Evolutionary conservation across 2,797 vertebrate species (phyloP), one percentile per base, ranked within the genome.

Genomic region (Luscinia megarhynchos): DNA sequence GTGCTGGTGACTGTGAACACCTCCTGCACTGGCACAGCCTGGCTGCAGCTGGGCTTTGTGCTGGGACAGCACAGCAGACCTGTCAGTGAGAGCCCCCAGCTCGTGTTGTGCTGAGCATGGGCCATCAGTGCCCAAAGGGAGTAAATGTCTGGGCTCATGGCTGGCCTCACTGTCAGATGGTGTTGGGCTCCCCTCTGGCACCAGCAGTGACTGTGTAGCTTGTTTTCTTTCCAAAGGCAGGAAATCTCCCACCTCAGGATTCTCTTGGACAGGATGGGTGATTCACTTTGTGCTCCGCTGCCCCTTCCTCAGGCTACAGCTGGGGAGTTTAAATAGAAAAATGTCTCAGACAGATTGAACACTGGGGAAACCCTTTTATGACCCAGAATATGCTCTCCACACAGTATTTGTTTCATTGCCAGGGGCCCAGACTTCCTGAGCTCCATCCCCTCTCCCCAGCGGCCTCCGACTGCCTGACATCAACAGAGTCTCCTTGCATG

Each of bases 241-340:
- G 94, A 97, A 96, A 93, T 51, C 66, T 74, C 70, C 54, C 86
- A 76, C 69, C 61, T 83, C 12, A 0, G 59, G 62, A 80, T 90
- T 78, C 93, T 84, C 92, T 81, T 7, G 12, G 57, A 73, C 84
- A 84, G 92, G 96, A 95, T 78, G 88, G 88, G 88, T 92, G 94
- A 96, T 82, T 96, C 91, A 95, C 58, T 40, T 9, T 3, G 32
- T 61, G 45, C 48, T 90, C 61, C 1, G 0, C 90, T 91, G 59
- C 80, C 92, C 88, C 83, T 91, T 96, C 94, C 95, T 95, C 87
- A 85, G 84, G 63, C 86, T 91, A 61, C 89, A 92, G 86, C 87
- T 95, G 93, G 36, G 51, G 54, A 50, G 30, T 90, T 84, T 51
- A 94, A 88, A 91, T 93, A 93, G 90, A 87, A 94, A 62, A 87